phyloP scores from a whole-genome alignment of 2,888 invertebrate species.

The Leptinotarsa rubiginosa region DNA sequence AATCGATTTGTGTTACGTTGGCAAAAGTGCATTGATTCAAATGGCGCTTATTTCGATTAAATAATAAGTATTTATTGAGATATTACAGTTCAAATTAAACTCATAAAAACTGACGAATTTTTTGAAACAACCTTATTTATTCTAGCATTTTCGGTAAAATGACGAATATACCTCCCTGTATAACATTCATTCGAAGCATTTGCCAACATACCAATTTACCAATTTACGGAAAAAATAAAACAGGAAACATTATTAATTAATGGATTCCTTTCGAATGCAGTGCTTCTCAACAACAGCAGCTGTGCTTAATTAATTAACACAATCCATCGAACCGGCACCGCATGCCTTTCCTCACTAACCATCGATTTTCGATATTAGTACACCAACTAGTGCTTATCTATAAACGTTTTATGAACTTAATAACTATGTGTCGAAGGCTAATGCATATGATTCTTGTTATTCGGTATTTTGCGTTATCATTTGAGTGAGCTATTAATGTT shows the following conservation, averaged over 20 bases:
- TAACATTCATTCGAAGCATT: no score
- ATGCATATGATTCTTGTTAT: background rate
- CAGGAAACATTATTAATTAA: background rate
- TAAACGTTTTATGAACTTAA: background rate
- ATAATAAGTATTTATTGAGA: no score
- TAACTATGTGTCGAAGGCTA: background rate
- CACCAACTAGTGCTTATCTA: slow-evolving; percentile 2
- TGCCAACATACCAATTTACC: background rate
- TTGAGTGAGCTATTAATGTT: background rate
- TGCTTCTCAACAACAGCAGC: background rate
- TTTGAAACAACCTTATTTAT: no score
- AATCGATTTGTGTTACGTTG: no score
- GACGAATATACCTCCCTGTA: no score
- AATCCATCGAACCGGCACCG: slow-evolving; percentile 9
- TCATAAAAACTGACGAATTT: no score
- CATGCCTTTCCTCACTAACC: slow-evolving; percentile 5
- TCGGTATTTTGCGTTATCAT: background rate
- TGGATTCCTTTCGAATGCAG: slow-evolving; percentile 3
- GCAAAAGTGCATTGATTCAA: no score
- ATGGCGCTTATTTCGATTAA: no score
- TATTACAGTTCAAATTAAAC: no score
- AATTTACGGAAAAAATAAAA: background rate
- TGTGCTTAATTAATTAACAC: slow-evolving; percentile 7
- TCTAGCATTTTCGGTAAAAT: no score
- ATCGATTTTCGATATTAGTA: slow-evolving; percentile 16